Evolutionary conservation across 2,797 vertebrate genomes (phyloP), one percentile per base, ranked within the genome.

Genomic region (Chiloscyllium punctatum): DNA sequence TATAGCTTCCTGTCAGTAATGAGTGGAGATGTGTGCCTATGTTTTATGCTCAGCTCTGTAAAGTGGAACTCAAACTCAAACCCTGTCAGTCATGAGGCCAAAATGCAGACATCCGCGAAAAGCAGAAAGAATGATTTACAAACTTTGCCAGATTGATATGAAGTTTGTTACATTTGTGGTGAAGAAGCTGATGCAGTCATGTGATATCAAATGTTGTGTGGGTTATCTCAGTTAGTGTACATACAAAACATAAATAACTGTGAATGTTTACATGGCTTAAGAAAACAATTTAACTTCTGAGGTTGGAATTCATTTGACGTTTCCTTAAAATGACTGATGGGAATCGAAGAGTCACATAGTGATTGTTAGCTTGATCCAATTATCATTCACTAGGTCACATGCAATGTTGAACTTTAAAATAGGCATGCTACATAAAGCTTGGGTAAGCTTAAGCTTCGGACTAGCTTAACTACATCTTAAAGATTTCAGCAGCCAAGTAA

Each of bases 301-400:
- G 82, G 37, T 84, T 84, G 8, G 18, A 84, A 9, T 37, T 68
- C 57, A 5, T 91, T 66, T 37, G 23, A 27, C 33, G 91, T 18
- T 37, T 33, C 88, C 88, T 91, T 37, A 37, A n/a, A 91, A 66
- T 66, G 57, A n/a, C 62, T 66, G 33, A 91, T 68, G 33, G 57
- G 88, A 91, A 91, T 68, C 68, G 88, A 66, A 91, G 82, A 68
- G 57, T 91, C n/a, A 66, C 57, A 62, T 33, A 91, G n/a, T 91
- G 66, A 91, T 91, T 91, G 88, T 68, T 91, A 37, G 33, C 57
- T 91, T 37, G 57, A 66, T n/a, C 16, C 62, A 68, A 91, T 37
- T 91, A 91, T 91, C 57, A 91, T 91, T 68, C 18, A 88, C 51
- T 33, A 8, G 62, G 33, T 68, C 57, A 37, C 88, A 66, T 9